Evolutionary conservation across 2,113 vertebrate species (phyloP).

Genomic region (Daboia siamensis): DNA sequence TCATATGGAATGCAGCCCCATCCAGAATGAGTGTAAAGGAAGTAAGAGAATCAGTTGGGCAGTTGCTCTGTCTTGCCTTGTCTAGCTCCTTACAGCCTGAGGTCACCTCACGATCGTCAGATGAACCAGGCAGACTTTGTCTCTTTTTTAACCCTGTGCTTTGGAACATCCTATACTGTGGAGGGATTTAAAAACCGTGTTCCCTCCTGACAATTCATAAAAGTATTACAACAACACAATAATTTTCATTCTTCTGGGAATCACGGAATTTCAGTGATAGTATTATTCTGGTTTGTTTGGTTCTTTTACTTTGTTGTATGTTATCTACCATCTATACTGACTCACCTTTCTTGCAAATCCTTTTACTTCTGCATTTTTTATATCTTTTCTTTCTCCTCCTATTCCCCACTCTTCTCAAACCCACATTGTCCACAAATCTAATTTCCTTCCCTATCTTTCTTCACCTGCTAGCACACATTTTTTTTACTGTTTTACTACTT

Average conservation of each 20-base stretch:
- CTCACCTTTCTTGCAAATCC: background rate
- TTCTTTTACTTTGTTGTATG: background rate
- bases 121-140: background rate
- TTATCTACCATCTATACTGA: background rate
- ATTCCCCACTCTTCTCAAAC: too few species aligned
- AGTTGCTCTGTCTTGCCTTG: background rate
- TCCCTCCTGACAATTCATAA: background rate
- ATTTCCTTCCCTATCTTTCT: too few species aligned
- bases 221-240: background rate
- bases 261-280: background rate
- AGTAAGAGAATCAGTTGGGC: background rate
- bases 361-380: background rate
- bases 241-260: background rate
- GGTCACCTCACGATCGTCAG: background rate
- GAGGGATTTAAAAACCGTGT: background rate
- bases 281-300: background rate
- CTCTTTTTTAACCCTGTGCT: background rate
- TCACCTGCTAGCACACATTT: too few species aligned
- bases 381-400: background rate
- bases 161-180: background rate
- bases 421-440: too few species aligned
- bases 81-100: background rate
- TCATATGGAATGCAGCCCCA: background rate
- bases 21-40: background rate
- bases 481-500: too few species aligned